Evolutionary conservation across 2,888 invertebrate genomes (phyloP), one percentile per base, ranked within the genome.

Genomic region (Scelioninae gen. 1): DNA sequence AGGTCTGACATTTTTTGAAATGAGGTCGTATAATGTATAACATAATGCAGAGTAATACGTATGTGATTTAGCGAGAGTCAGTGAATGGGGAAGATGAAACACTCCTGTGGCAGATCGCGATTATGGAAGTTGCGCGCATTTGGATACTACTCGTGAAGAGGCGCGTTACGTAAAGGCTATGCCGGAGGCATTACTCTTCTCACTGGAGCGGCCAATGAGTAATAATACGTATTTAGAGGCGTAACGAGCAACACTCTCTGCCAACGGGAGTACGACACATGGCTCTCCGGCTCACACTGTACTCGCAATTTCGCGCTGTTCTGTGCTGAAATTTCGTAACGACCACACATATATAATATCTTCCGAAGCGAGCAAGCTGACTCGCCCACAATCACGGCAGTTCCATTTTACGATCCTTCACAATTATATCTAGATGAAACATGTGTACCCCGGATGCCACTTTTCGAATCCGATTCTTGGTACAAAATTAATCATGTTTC

Each of bases 151-250:
- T 75, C 69, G 71, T 71, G 82, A 76, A 71, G 69, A 74, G 78
- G 74, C 63, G 43, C 75, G 69, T 83, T 83, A 79, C 83, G 78
- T 75, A 83, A 83, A 83, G 83, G 66, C 78, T 53, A 56, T 69
- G 78, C 78, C 83, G 65, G 69, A 75, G 78, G 83, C 83, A 78
- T 78, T 78, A 75, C 78, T 79, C 71, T 83, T 79, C 78, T 74
- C 82, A 69, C 58, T 68, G 78, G 68, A 74, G 80, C 80, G 77
- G 69, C 72, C 83, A 80, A 80, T 75, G 83, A 79, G 83, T 83
- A 83, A 83, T 83, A 83, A 83, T 80, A 80, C 77, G 72, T 71
- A 80, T 80, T 83, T 83, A 83, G 75, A 83, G 80, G 83, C 80
- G 80, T 83, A 83, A 83, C 83, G 80, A 83, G 80, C 80, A 80